phyloP scores from a whole-genome alignment of 2,113 vertebrate genomes.

The Malurus melanocephalus region DNA sequence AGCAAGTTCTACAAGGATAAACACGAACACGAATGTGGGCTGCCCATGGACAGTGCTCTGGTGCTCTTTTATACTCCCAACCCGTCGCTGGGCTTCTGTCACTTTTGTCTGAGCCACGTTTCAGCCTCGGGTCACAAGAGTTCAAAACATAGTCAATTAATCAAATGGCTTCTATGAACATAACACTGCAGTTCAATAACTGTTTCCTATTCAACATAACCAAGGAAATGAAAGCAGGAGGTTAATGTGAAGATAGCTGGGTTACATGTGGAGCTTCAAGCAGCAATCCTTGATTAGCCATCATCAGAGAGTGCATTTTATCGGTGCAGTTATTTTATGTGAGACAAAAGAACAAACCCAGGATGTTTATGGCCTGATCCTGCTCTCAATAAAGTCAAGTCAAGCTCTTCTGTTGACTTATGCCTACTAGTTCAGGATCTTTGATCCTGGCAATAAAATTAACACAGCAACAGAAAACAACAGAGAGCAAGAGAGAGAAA shows the following conservation, averaged over 20 bases:
- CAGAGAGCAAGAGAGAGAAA: neutral
- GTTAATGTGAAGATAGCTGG: neutral
- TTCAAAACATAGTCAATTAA: conserved; percentile 45
- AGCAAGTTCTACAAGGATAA: conserved; percentile 32
- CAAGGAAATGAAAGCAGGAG: conserved; percentile 27
- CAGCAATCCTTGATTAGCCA: neutral
- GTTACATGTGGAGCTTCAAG: neutral
- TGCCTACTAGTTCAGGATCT: neutral
- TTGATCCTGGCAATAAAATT: conserved; percentile 35
- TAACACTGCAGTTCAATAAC: neutral
- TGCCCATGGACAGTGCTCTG: neutral
- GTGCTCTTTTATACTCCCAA: neutral
- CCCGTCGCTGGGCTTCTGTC: neutral
- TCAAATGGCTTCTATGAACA: conserved; percentile 35
- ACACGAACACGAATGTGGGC: neutral
- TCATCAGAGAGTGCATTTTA: neutral
- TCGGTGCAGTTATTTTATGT: neutral
- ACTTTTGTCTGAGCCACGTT: conserved; percentile 27
- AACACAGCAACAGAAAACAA: neutral
- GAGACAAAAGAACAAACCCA: conserved; percentile 12
- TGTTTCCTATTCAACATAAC: conserved; percentile 8
- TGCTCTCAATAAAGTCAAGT: conserved; percentile 11
- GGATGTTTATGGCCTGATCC: conserved; percentile 31
- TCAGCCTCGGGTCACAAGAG: conserved; percentile 12
- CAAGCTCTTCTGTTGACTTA: conserved; percentile 10